Evolutionary conservation across 2,113 vertebrate species (phyloP), one percentile per base, ranked within the genome.

Genomic region (Clarias batrachus): DNA sequence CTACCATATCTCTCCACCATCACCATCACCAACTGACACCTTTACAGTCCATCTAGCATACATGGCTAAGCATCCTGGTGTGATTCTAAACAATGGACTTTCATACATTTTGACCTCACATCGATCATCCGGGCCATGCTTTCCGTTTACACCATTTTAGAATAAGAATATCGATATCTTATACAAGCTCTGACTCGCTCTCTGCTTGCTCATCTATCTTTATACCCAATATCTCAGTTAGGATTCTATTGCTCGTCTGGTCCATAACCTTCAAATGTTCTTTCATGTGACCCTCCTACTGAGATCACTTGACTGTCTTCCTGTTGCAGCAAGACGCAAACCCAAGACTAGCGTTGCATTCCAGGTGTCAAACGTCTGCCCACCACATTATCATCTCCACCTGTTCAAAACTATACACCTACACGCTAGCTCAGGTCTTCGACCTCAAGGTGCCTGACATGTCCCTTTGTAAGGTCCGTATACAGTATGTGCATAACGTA

Each of bases 231-330:
- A 62, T 81, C 78, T 41, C 0, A 12, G 52, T n/a, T 33, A 33
- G 56, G 59, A 33, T 27, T 79, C 3, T 16, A 17, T 14, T 21
- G 27, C 77, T 59, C 17, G 3, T 54, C n/a, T 79, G 14, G 8
- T 33, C 41, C 30, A 60, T 62, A 62, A 62, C 78, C 78, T 81
- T 12, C 5, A 11, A 62, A 25, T 25, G 30, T 62, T 62, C 57
- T 25, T 62, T 62, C 78, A 41, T 62, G 78, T 62, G 59, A 81
- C 78, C 78, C 57, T 62, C 30, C 57, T 21, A 62, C 57, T 81
- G 57, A 81, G 19, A 37, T 81, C 21, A 37, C 57, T 62, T n/a
- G 13, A 54, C 3, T 56, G 74, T 6, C 74, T 77, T 56, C 48
- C 74, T 56, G 37, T 56, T 56, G 25, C 74, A 78, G 48, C 74